phyloP scores from a whole-genome alignment of 2,113 vertebrate genomes.

The Salminus brasiliensis region DNA sequence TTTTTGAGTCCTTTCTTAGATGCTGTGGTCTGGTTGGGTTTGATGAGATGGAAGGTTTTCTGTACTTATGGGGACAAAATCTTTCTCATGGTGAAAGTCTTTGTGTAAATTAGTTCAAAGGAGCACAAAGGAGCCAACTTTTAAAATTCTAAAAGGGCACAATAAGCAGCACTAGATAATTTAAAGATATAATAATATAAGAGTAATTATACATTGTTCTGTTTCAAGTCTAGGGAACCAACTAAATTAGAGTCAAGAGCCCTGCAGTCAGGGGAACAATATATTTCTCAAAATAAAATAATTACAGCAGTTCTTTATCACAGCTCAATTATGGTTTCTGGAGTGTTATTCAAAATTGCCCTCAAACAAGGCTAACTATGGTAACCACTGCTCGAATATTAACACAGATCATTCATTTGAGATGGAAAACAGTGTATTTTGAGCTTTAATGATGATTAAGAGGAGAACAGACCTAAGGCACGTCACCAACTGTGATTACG shows the following conservation, averaged over 20 bases:
- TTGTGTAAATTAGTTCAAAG: background rate
- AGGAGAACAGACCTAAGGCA: no score
- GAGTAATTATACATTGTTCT: slow-evolving; percentile 1
- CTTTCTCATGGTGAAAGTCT: background rate
- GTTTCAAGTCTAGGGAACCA: background rate
- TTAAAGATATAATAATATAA: slow-evolving; percentile 2
- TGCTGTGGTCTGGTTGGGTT: background rate
- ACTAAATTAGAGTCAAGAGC: background rate
- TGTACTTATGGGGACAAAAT: background rate
- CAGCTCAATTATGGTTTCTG: background rate
- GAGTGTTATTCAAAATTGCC: background rate
- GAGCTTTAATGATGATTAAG: background rate
- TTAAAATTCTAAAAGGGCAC: slow-evolving; percentile 1
- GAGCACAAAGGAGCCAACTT: background rate
- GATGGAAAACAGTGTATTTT: background rate
- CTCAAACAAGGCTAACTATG: background rate
- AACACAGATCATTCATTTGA: background rate
- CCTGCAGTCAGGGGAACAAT: slow-evolving; percentile 10
- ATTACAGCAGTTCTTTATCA: slow-evolving; percentile 2
- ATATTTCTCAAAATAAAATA: slow-evolving; percentile 24
- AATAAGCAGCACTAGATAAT: background rate
- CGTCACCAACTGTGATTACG: no score
- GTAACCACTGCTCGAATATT: background rate
- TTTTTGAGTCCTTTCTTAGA: no score
- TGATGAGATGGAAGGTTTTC: background rate